Conservation (phyloP, 2,797 vertebrate genomes). For the Todus mexicanus region DNA sequence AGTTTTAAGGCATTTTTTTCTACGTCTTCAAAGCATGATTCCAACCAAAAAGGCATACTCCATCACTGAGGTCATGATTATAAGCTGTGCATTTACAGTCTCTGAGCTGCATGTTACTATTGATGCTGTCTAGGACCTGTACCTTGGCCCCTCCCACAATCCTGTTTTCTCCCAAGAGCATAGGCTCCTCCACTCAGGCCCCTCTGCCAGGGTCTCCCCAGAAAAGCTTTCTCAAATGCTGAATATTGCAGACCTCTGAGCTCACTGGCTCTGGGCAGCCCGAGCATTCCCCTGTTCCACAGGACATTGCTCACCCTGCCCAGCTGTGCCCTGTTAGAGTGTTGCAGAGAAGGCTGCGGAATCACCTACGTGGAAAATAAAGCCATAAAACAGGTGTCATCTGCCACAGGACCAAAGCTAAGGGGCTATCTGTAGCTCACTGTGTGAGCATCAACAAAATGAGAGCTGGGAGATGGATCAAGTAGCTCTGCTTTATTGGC, state of each 20-base stretch:
- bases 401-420: not conserved
- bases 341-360: not conserved
- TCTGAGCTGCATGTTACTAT: not conserved
- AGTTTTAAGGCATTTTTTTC: not conserved
- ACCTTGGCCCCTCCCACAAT: rapidly evolving
- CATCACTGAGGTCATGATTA: not conserved
- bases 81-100: not conserved
- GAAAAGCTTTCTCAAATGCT: not conserved
- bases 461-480: not conserved
- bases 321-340: not conserved
- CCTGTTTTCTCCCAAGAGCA: not conserved
- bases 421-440: not conserved
- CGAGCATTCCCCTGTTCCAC: rapidly evolving
- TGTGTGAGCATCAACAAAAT: not conserved
- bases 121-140: not conserved
- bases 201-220: not conserved
- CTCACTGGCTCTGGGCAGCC: not conserved
- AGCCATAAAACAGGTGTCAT: not conserved
- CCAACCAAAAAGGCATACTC: not conserved
- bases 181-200: rapidly evolving
- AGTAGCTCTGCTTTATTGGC: not conserved
- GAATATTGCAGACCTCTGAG: not conserved
- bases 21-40: not conserved
- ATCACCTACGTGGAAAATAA: not conserved
- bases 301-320: rapidly evolving